Conservation (phyloP, 2,113 vertebrate genomes). For the Elgaria multicarinata region DNA sequence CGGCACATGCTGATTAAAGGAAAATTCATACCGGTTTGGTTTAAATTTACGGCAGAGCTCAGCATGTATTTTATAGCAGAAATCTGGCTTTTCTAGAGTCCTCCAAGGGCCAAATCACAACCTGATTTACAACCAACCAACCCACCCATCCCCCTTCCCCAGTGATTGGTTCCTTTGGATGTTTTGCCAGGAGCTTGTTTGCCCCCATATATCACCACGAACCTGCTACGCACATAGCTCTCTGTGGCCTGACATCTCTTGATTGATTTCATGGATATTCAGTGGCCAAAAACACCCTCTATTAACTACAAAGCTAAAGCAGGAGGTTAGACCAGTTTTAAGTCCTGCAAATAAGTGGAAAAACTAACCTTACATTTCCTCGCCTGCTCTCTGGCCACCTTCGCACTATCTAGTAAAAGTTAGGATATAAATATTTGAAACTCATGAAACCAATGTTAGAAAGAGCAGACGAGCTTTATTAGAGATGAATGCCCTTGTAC, state of each 20-base stretch:
- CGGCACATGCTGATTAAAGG: slow-evolving; percentile 48
- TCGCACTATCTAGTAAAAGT: background rate
- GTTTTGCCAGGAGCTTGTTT: slow-evolving; percentile 40
- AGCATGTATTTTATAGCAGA: slow-evolving; percentile 42
- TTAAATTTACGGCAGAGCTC: slow-evolving; percentile 55
- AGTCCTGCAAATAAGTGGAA: background rate
- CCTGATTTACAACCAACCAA: slow-evolving; percentile 50
- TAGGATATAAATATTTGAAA: background rate
- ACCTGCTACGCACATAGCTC: accelerated
- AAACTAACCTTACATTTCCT: background rate
- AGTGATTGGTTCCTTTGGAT: slow-evolving; percentile 33
- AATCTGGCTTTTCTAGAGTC: slow-evolving; percentile 44
- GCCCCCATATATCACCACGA: slow-evolving; percentile 27
- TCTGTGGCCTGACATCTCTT: background rate
- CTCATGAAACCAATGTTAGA: background rate
- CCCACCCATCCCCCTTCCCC: no score
- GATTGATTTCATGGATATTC: background rate
- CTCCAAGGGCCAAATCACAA: slow-evolving; percentile 51
- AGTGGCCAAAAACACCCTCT: background rate
- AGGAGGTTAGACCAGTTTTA: background rate
- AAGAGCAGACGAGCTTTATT: background rate
- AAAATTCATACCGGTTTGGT: slow-evolving; percentile 43
- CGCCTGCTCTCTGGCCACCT: background rate
- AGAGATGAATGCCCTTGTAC: background rate
- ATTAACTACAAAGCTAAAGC: background rate